Conservation (phyloP, 2,113 vertebrate species). For the Okapia johnstoni region DNA sequence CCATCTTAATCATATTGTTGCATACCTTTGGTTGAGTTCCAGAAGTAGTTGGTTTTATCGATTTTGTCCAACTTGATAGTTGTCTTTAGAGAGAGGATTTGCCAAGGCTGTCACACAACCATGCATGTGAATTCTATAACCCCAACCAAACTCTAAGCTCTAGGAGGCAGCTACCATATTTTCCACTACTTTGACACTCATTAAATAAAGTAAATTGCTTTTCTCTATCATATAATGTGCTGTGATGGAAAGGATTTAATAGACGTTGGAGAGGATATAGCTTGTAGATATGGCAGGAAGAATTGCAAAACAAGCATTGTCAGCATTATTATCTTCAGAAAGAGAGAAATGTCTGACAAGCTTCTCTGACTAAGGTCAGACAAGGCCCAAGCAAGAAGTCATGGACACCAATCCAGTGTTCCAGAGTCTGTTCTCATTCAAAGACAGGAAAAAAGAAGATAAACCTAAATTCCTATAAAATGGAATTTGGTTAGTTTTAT, state of each 20-base stretch:
- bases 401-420: not conserved
- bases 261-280: too few relatives aligned
- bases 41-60: not conserved
- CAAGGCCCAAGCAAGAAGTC: not conserved
- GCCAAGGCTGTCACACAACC: not conserved
- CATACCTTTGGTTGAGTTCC: not conserved
- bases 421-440: not conserved
- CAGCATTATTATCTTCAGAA: not conserved
- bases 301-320: not conserved
- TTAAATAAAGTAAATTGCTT: not conserved
- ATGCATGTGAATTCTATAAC: not conserved
- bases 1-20: not conserved
- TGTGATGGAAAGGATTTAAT: not conserved
- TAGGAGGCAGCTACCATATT: not conserved
- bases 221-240: not conserved
- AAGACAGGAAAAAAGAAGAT: not conserved
- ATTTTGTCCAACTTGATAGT: not conserved
- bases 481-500: not conserved
- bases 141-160: not conserved
- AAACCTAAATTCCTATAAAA: not conserved
- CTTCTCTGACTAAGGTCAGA: not conserved
- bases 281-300: not conserved
- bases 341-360: not conserved
- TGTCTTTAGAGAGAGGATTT: not conserved
- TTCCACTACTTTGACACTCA: not conserved